Evolutionary conservation across 2,797 vertebrate species (phyloP).

Genomic region (Picus viridis): DNA sequence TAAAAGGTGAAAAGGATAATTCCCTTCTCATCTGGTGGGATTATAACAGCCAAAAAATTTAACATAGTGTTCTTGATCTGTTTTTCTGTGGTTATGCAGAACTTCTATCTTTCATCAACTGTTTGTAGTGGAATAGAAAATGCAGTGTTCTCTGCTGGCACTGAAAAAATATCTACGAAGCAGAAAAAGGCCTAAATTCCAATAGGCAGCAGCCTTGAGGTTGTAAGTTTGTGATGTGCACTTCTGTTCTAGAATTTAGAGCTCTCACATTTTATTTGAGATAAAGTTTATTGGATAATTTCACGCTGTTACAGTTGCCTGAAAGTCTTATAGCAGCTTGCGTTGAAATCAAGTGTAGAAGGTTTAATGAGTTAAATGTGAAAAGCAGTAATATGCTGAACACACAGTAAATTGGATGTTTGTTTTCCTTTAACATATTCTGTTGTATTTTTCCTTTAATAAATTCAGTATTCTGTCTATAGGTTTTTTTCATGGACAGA

Average conservation of each 20-base stretch:
- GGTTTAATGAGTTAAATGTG: neutral
- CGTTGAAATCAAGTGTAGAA: neutral
- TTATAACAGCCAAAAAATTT: neutral
- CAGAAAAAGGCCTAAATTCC: neutral
- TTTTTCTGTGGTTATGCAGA: slow-evolving; percentile 15
- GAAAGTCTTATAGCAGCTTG: neutral
- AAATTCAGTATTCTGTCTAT: neutral
- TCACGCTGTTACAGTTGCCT: neutral
- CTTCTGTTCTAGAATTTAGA: neutral
- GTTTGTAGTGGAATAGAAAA: neutral
- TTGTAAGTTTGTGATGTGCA: rapidly evolving
- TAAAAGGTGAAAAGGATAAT: neutral
- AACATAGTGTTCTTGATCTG: neutral
- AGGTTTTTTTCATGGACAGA: neutral
- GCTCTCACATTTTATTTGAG: neutral
- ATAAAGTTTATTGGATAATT: neutral
- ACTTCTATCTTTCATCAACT: neutral
- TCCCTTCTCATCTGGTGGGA: neutral
- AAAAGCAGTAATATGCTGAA: neutral
- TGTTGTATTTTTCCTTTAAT: neutral
- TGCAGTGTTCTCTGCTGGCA: neutral
- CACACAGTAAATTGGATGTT: neutral
- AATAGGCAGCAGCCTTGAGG: neutral
- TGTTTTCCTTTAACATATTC: neutral
- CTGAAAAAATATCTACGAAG: neutral